A percentile compares a stretch with the other conserved stretches of the same genome.
These are phyloP conservation scores for Holcopasites calliopsidis DNA, from an alignment of 1,140 invertebrate species.

Conservation along the genomic window DNA sequence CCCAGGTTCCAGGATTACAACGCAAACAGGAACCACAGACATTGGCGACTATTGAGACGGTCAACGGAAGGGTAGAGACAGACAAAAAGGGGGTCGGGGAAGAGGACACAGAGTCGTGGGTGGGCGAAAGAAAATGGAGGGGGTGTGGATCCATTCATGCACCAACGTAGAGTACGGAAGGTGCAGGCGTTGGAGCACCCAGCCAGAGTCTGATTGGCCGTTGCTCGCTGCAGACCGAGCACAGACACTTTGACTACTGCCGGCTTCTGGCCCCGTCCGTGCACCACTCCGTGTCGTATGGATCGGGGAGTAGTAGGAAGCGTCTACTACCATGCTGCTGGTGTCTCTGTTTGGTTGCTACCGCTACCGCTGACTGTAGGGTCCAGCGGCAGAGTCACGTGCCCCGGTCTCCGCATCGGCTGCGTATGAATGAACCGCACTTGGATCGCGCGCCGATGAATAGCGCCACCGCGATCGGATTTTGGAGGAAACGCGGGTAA, in stretches of 20 bases:
- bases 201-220: conserved; percentile 59
- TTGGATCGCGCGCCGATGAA: not conserved
- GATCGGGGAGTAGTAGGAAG: conserved; percentile 21
- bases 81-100: not conserved
- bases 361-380: not conserved
- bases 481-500: no score
- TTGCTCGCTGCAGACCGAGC: conserved; percentile 40
- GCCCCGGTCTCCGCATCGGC: not conserved
- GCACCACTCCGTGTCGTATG: not conserved
- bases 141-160: conserved; percentile 63
- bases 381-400: conserved; percentile 33
- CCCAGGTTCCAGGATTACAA: no score
- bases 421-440: conserved; percentile 6
- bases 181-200: conserved; percentile 54
- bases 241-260: conserved; percentile 43
- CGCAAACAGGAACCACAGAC: no score
- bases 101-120: conserved; percentile 52
- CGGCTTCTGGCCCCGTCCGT: not conserved
- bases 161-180: conserved; percentile 59
- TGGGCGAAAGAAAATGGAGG: conserved; percentile 63
- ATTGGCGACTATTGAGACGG: not conserved
- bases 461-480: not conserved
- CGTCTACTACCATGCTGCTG: not conserved
- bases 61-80: not conserved
- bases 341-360: not conserved